These are phyloP conservation scores for Spermophilus dauricus DNA, from an alignment of 2,113 vertebrate genomes.

Conservation along the genomic window DNA sequence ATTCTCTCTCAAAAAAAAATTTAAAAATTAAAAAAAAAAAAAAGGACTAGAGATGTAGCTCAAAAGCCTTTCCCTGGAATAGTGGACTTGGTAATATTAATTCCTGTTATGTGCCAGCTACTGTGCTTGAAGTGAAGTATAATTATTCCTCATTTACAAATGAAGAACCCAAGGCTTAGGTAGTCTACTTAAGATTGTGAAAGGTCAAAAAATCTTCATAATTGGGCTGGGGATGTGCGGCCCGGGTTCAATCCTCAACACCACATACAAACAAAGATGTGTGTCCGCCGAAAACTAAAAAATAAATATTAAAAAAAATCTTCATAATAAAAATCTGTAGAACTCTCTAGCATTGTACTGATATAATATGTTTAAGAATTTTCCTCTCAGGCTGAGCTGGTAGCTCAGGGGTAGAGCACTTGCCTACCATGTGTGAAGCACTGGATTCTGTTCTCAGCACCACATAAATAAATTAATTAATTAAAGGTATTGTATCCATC, in stretches of 20 bases:
- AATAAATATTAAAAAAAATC: neutral
- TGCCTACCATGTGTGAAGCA: no score
- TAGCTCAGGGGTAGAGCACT: no score
- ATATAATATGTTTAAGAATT: slow-evolving; percentile 3
- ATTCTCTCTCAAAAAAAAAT: no score
- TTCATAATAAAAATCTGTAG: neutral
- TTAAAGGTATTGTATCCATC: no score
- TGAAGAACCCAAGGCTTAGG: neutral
- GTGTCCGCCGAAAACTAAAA: no score
- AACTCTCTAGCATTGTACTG: neutral
- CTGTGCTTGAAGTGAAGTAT: neutral
- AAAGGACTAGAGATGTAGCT: no score
- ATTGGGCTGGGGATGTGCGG: neutral
- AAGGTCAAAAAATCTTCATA: neutral
- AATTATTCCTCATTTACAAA: slow-evolving; percentile 37
- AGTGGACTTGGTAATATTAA: slow-evolving; percentile 29
- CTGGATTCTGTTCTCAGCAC: no score
- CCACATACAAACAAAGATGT: no score
- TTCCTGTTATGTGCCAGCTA: neutral
- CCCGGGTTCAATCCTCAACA: no score
- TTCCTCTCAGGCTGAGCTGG: no score
- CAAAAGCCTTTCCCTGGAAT: neutral
- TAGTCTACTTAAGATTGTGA: neutral
- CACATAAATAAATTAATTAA: no score
- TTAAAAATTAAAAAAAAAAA: no score